Evolutionary conservation across 2,113 vertebrate species (phyloP).

Genomic region (Vulpes vulpes): DNA sequence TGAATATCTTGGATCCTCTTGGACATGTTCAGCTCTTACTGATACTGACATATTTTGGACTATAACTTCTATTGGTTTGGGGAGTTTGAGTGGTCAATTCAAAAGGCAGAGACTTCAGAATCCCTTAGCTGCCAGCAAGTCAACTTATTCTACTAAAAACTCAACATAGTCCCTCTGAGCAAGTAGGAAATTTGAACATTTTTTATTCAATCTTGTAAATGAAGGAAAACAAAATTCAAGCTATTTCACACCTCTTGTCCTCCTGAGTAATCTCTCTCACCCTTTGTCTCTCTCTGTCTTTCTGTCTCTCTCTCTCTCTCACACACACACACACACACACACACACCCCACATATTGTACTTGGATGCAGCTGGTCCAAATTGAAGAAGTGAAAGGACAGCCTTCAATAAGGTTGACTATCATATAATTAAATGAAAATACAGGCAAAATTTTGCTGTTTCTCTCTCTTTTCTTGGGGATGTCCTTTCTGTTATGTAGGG

Average conservation of each 20-base stretch:
- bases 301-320: background rate
- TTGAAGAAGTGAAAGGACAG: background rate
- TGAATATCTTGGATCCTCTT: background rate
- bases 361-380: background rate
- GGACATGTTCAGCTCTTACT: background rate
- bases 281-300: background rate
- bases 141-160: background rate
- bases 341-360: background rate
- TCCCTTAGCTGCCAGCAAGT: background rate
- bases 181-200: background rate
- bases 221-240: background rate
- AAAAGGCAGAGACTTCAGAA: background rate
- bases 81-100: background rate
- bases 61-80: background rate
- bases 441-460: background rate
- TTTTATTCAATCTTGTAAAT: background rate
- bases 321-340: background rate
- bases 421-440: background rate
- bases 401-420: background rate
- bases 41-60: background rate
- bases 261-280: background rate
- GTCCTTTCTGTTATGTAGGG: too few species aligned
- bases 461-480: background rate
- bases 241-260: background rate
- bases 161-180: background rate